These are phyloP conservation scores for Eubasilissa regina DNA, from an alignment of 1,140 invertebrate genomes.

Conservation along the genomic window DNA sequence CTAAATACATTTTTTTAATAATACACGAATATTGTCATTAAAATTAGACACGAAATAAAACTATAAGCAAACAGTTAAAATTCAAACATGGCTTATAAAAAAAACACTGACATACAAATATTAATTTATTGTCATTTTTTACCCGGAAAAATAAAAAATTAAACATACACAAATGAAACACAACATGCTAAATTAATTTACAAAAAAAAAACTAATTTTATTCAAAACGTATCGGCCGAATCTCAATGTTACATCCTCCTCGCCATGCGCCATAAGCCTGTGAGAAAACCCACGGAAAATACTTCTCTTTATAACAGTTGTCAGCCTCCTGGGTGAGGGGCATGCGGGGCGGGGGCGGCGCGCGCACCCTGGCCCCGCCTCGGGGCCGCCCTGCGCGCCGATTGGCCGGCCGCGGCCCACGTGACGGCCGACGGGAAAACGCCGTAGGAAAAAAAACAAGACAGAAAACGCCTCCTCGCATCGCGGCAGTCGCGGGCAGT, in stretches of 20 bases:
- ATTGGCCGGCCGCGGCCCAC: conserved; percentile 37
- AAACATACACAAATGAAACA: not conserved
- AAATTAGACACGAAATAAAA: no score
- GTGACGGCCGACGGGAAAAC: conserved; percentile 40
- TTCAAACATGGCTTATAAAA: no score
- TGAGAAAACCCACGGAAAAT: conserved; percentile 30
- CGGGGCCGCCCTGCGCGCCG: conserved; percentile 21
- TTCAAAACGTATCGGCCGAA: conserved; percentile 14
- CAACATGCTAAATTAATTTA: not conserved
- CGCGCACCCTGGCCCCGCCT: conserved; percentile 16
- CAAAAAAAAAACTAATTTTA: conserved; percentile 20
- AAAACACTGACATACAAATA: no score
- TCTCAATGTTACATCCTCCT: conserved; percentile 18
- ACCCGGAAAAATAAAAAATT: no score
- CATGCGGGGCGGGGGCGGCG: conserved; percentile 24
- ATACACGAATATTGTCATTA: no score
- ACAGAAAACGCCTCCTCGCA: conserved; percentile 24
- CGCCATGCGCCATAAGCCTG: not conserved
- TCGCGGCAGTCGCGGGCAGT: conserved; percentile 41
- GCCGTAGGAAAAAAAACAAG: conserved; percentile 17
- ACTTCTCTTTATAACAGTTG: conserved; percentile 11
- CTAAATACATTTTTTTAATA: no score
- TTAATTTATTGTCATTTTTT: no score
- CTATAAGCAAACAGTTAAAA: no score
- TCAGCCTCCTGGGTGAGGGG: no score